These are phyloP conservation scores for Sitobion miscanthi DNA, from an alignment of 1,140 invertebrate genomes.

Conservation along the genomic window DNA sequence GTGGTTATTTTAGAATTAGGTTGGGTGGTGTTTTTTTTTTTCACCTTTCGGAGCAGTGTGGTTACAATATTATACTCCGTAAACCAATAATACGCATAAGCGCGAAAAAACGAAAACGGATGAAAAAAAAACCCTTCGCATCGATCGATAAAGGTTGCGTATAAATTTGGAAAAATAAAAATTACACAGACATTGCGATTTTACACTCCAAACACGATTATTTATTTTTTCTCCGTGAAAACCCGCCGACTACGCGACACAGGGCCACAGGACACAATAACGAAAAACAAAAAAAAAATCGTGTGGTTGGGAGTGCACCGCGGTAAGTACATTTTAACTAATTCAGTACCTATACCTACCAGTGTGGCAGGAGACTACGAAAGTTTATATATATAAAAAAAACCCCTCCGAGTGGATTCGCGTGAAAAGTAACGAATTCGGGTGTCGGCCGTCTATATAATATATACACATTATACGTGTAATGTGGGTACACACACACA, in stretches of 20 bases:
- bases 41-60: neutral
- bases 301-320: neutral
- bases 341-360: neutral
- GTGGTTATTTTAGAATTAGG: neutral
- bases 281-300: neutral
- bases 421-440: neutral
- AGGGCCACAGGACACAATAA: neutral
- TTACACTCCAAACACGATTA: slow-evolving; percentile 1
- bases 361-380: neutral
- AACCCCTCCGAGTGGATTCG: neutral
- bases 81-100: neutral
- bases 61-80: neutral
- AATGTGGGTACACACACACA: neutral
- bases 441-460: neutral
- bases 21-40: neutral
- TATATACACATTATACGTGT: neutral
- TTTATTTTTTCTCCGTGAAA: neutral
- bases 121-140: neutral
- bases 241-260: neutral
- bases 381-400: neutral
- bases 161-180: neutral
- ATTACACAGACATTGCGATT: neutral
- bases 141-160: neutral
- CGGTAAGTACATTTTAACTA: neutral
- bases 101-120: neutral